Evolutionary conservation across 2,797 vertebrate species (phyloP), one percentile per base, ranked within the genome.

Genomic region (Phylloscopus collybita): DNA sequence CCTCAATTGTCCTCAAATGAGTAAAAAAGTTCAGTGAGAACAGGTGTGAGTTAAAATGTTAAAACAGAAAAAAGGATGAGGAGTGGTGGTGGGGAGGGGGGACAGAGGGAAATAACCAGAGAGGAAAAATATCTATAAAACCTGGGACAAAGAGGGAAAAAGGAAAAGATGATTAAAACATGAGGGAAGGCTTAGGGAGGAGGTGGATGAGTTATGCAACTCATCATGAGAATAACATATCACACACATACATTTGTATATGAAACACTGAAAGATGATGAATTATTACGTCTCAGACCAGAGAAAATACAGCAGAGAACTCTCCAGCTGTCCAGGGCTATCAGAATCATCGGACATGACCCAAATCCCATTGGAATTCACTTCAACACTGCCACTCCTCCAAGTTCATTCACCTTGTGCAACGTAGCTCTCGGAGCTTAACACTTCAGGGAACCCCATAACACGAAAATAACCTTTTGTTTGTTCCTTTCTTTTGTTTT

Each of bases 351-450:
- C 21, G n/a, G 30, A 27, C 3, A 29, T 12, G 13, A 32, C 75
- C 78, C 70, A 81, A 86, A 91, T 80, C 42, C 47, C 82, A 49
- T 2, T 18, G 65, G n/a, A 86, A 90, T 90, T 65, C 70, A 60
- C 42, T 76, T 40, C n/a, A 84, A 80, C 51, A 29, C 54, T 79
- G 42, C 34, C 32, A 51, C 51, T 75, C 45, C 80, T 70, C 38
- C 22, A 56, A 70, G 16, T 27, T 18, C 12, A 44, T 49, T 67
- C 73, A 47, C 1, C 4, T 53, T 59, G 75, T 90, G 75, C 87
- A 93, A 87, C 0, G 2, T 23, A 97, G 95, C 95, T 96, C 95
- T 88, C 16, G 66, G 95, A 97, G 93, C 96, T 91, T 91, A 96
- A 97, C 92, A 74, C 69, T 90, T 47, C 1, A 87, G 75, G 26